A percentile compares a stretch with the other conserved stretches of the same genome.
These are phyloP conservation scores for Xestia c-nigrum DNA, from an alignment of 2,888 invertebrate genomes.

Conservation along the genomic window DNA sequence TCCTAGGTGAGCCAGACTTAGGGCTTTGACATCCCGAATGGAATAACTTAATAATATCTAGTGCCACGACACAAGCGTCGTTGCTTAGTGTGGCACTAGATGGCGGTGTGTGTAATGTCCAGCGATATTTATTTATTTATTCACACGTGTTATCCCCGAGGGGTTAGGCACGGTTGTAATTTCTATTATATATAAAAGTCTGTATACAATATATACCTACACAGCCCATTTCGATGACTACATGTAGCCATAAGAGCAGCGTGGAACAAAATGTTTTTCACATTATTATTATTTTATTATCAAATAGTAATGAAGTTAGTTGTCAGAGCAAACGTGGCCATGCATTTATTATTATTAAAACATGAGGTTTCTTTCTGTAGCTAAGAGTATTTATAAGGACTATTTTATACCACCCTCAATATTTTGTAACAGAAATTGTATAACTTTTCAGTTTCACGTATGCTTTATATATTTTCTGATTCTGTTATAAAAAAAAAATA, in stretches of 20 bases:
- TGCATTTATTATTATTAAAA: background rate
- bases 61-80: too few relatives aligned
- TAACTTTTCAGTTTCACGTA: too few relatives aligned
- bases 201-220: constrained; percentile 80
- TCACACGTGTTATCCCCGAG: too few relatives aligned
- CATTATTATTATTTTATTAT: constrained; percentile 20
- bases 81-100: too few relatives aligned
- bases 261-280: constrained; percentile 77
- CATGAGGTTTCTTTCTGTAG: background rate
- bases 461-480: too few relatives aligned
- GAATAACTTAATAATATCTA: too few relatives aligned
- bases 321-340: background rate
- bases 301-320: background rate
- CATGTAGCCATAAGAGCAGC: constrained; percentile 74
- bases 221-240: constrained; percentile 84
- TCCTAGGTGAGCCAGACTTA: background rate
- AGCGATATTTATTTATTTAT: too few relatives aligned
- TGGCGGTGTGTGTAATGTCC: too few relatives aligned
- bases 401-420: background rate
- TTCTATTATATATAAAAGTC: background rate
- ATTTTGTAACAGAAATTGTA: background rate
- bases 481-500: too few relatives aligned
- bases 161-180: too few relatives aligned
- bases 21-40: background rate
- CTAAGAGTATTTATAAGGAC: background rate